These are phyloP conservation scores for Halocynthia roretzi DNA, from an alignment of 23 tunicate species.

Conservation along the genomic window DNA sequence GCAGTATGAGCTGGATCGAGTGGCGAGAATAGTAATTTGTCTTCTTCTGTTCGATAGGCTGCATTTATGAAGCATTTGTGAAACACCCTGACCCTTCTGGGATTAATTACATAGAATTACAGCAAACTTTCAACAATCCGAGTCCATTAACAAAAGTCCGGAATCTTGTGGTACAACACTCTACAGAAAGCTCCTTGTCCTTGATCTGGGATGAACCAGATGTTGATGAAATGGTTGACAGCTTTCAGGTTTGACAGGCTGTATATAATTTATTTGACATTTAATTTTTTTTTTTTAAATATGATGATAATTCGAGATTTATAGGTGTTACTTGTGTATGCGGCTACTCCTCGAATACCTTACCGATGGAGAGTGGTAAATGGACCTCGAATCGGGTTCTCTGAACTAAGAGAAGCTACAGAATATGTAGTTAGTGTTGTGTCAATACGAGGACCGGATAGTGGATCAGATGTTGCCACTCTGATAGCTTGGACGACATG, in stretches of 20 bases:
- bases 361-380: neutral
- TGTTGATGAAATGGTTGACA: slow-evolving; percentile 4
- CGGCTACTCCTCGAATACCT: neutral
- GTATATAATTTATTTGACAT: neutral
- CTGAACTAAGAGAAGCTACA: neutral
- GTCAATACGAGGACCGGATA: neutral
- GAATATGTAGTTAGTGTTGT: slow-evolving; percentile 12
- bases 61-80: slow-evolving; percentile 1
- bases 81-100: neutral
- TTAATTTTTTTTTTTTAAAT: neutral
- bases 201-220: neutral
- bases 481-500: slow-evolving; percentile 8
- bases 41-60: neutral
- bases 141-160: neutral
- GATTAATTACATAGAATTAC: neutral
- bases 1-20: too few relatives aligned
- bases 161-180: neutral
- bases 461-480: neutral
- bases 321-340: neutral
- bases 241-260: slow-evolving; percentile 11
- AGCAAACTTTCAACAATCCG: neutral
- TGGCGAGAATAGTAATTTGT: too few relatives aligned
- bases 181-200: neutral
- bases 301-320: neutral
- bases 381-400: neutral